phyloP scores from a whole-genome alignment of 1,140 invertebrate genomes.

The Drosophila insularis region DNA sequence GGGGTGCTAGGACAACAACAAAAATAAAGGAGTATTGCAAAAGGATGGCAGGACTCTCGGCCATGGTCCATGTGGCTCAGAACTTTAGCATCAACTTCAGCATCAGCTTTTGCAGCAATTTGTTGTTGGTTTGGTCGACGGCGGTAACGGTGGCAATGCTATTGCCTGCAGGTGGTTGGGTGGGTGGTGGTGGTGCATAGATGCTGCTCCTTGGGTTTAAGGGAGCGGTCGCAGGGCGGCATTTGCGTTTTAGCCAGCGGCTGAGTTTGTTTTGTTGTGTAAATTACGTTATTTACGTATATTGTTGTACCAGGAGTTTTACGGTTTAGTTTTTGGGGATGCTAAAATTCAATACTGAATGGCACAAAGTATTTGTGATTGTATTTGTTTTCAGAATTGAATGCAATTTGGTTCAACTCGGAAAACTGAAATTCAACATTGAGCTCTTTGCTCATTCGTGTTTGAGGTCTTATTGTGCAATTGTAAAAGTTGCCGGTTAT shows the following conservation, averaged over 20 bases:
- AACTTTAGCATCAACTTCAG: conserved; percentile 19
- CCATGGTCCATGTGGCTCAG: conserved; percentile 57
- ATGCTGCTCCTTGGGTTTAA: conserved; percentile 7
- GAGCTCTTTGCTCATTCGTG: not conserved
- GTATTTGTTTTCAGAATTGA: conserved; percentile 18
- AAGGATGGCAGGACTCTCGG: conserved; percentile 44
- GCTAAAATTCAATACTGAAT: conserved; percentile 43
- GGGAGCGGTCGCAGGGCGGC: not conserved
- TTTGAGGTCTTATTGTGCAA: not conserved
- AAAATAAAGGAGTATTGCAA: not conserved
- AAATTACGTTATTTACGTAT: conserved; percentile 77
- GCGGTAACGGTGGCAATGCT: conserved; percentile 1
- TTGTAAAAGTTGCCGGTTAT: not conserved
- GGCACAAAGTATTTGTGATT: conserved; percentile 25
- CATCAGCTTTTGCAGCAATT: conserved; percentile 6
- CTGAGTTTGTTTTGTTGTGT: conserved; percentile 75
- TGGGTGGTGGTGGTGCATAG: conserved; percentile 14
- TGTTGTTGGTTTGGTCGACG: not conserved
- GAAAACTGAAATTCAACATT: not conserved
- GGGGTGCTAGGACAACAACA: not conserved
- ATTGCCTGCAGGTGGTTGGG: not conserved
- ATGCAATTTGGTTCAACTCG: conserved; percentile 15
- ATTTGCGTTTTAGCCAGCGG: conserved; percentile 41
- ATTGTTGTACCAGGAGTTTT: conserved; percentile 51
- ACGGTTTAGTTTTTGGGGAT: conserved; percentile 36